Evolutionary conservation across 2,888 invertebrate genomes (phyloP).

Genomic region (Dendrolimus houi): DNA sequence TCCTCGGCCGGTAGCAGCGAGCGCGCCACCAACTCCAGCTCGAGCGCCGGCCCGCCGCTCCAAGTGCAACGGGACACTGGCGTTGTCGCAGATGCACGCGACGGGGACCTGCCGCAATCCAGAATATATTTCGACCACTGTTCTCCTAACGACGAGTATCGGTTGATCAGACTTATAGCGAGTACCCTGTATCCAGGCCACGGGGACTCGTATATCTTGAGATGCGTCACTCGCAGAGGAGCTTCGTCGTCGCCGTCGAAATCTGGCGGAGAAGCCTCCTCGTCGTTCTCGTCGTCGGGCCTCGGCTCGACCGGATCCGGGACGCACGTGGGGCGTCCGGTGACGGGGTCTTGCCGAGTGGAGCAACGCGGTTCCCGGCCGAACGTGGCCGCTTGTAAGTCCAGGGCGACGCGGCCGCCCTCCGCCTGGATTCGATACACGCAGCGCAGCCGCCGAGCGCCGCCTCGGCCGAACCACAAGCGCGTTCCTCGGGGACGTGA

Average conservation of each 20-base stretch:
- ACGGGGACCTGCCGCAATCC: conserved; percentile 70
- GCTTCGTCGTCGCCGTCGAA: conserved; percentile 42
- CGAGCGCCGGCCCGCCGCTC: conserved; percentile 72
- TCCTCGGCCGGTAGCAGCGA: conserved; percentile 87
- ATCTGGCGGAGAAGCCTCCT: conserved; percentile 17
- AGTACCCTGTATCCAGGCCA: conserved; percentile 80
- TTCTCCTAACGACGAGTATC: conserved; percentile 40
- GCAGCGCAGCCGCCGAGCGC: conserved; percentile 85
- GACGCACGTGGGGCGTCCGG: conserved; percentile 74
- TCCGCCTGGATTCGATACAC: conserved; percentile 84
- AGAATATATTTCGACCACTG: not conserved
- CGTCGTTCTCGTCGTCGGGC: conserved; percentile 21
- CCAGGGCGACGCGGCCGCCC: conserved; percentile 80
- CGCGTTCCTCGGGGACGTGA: conserved; percentile 86
- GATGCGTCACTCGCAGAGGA: conserved; percentile 65
- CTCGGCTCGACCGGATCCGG: conserved; percentile 30
- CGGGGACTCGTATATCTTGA: conserved; percentile 81
- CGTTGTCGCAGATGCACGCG: conserved; percentile 89
- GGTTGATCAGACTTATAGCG: not conserved
- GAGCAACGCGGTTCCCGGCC: conserved; percentile 78
- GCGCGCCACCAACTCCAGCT: conserved; percentile 85
- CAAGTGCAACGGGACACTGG: conserved; percentile 43
- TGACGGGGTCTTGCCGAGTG: conserved; percentile 83
- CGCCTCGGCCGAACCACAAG: conserved; percentile 91
- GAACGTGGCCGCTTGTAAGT: conserved; percentile 83